phyloP scores from a whole-genome alignment of 2,797 vertebrate species.

The Lycodopsis pacificus region DNA sequence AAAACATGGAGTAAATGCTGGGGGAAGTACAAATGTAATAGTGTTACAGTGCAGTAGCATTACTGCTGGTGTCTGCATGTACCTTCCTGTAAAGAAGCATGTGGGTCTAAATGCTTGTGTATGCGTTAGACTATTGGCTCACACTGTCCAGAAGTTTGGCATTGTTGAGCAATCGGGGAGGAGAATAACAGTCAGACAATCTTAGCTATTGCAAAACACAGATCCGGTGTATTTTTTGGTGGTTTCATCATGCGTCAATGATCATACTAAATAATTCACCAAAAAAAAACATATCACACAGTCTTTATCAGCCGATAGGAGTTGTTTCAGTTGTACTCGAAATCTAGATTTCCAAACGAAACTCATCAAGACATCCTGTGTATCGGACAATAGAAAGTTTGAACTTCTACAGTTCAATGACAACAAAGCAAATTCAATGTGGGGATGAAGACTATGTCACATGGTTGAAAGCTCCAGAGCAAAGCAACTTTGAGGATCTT shows the following conservation, averaged over 20 bases:
- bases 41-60: too few relatives aligned
- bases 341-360: not conserved
- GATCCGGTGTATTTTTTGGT: conserved; percentile 7
- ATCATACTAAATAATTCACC: not conserved
- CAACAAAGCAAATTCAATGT: too few relatives aligned
- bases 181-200: not conserved
- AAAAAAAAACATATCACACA: not conserved
- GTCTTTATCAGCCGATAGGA: not conserved
- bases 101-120: not conserved
- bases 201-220: conserved; percentile 40
- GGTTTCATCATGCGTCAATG: not conserved
- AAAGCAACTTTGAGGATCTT: not conserved
- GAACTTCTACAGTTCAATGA: too few relatives aligned
- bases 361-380: not conserved
- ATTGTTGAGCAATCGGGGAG: conserved; percentile 31
- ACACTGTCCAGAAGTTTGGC: not conserved
- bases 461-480: not conserved
- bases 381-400: too few relatives aligned
- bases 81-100: not conserved
- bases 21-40: not conserved
- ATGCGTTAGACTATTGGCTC: conserved; percentile 3
- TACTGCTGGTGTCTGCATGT: not conserved
- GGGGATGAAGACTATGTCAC: not conserved
- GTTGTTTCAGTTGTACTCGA: not conserved
- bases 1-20: not conserved